phyloP scores from a whole-genome alignment of 37 sponge, comb jelly and placozoan genomes.

The Halisarca cf. caerulea region DNA sequence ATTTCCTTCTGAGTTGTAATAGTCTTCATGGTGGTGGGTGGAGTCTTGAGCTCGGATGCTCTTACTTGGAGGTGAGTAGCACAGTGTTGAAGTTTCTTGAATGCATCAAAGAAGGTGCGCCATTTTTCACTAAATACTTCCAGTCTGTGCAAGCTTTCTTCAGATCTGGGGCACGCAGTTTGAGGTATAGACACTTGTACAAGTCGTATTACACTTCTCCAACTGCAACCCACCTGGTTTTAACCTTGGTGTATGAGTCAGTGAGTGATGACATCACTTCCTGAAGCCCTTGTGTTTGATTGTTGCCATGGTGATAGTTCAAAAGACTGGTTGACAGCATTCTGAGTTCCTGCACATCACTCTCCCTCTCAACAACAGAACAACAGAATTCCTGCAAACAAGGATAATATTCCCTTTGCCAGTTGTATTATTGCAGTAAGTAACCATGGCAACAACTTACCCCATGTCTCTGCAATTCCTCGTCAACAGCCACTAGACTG shows the following conservation, averaged over 20 bases:
- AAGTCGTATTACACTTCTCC: no score
- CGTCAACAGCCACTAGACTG: no score
- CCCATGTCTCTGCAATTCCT: no score
- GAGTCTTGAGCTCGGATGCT: constrained; percentile 60
- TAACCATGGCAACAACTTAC: no score
- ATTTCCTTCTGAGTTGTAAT: constrained; percentile 40
- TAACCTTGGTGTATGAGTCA: constrained; percentile 35
- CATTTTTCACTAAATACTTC: constrained; percentile 6
- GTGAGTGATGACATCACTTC: constrained; percentile 49
- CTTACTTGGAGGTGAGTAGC: constrained; percentile 18
- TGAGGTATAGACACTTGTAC: no score
- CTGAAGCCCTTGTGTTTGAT: constrained; percentile 47
- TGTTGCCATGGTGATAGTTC: constrained; percentile 29
- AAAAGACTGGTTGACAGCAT: constrained; percentile 45
- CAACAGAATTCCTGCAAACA: constrained; percentile 30
- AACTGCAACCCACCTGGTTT: constrained; percentile 40
- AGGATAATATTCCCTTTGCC: no score
- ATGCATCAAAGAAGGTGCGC: constrained; percentile 42
- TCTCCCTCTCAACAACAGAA: constrained; percentile 14
- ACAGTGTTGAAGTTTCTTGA: constrained; percentile 33
- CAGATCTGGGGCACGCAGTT: no score
- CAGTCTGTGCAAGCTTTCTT: no score
- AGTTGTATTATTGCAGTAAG: no score
- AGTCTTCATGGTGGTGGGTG: constrained; percentile 28
- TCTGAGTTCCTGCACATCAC: constrained; percentile 35